Percentiles rank a stretch among this genome's conserved stretches.
Conservation (phyloP, 2,797 vertebrate species). For the Meriones psammophilus region DNA sequence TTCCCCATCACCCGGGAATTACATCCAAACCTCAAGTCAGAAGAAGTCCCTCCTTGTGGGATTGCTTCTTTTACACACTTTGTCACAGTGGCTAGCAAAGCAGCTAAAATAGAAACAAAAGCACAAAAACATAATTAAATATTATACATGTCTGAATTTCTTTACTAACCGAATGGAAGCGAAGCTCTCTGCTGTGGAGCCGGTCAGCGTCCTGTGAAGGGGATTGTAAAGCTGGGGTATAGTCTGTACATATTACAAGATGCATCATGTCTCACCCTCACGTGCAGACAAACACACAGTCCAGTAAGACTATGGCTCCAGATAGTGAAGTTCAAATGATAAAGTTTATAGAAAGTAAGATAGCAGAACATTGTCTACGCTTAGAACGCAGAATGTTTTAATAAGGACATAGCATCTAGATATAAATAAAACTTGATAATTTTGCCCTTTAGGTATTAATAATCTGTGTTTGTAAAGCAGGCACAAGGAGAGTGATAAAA, state of each 20-base stretch:
- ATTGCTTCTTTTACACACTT: not conserved
- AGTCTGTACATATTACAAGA: not conserved
- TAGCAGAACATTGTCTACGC: not conserved
- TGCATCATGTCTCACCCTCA: not conserved
- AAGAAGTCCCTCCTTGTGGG: not conserved
- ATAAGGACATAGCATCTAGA: not conserved
- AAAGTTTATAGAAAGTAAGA: not conserved
- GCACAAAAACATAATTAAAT: not conserved
- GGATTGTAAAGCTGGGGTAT: not conserved
- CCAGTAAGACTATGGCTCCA: not conserved
- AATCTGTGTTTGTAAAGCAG: not conserved
- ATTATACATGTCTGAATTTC: not conserved
- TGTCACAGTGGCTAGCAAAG: not conserved
- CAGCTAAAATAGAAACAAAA: not conserved
- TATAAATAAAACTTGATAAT: not conserved
- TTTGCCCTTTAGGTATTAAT: not conserved
- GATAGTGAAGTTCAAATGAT: not conserved
- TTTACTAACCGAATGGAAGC: not conserved
- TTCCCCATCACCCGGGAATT: no score
- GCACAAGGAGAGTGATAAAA: not conserved
- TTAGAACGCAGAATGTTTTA: not conserved
- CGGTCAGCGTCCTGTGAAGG: not conserved
- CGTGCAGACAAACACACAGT: conserved; percentile 2
- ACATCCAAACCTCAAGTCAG: not conserved
- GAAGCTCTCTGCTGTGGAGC: not conserved